Conservation (phyloP, 2,797 vertebrate genomes). For the Menidia menidia region DNA sequence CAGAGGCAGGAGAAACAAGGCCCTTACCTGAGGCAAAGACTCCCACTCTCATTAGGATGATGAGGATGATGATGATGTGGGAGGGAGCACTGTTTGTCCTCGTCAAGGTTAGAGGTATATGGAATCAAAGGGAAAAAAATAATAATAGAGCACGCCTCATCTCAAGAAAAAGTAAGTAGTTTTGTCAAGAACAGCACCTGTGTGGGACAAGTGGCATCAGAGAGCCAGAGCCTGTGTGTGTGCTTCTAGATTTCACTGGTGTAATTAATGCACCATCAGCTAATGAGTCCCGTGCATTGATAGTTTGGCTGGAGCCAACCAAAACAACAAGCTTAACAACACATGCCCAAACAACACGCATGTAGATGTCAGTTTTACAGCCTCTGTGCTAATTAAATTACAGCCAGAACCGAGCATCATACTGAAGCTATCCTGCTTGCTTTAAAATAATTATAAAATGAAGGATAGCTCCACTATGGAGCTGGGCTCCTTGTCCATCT, state of each 20-base stretch:
- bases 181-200: slow-evolving; percentile 13
- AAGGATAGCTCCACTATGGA: slow-evolving; percentile 21
- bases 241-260: slow-evolving; percentile 68
- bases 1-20: slow-evolving; percentile 66
- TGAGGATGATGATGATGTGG: slow-evolving; percentile 68
- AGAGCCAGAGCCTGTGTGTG: slow-evolving; percentile 6
- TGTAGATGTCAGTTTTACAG: slow-evolving; percentile 28
- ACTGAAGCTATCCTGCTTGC: slow-evolving; percentile 26
- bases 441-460: slow-evolving; percentile 27
- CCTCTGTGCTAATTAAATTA: slow-evolving; percentile 33
- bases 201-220: neutral
- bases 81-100: slow-evolving; percentile 76
- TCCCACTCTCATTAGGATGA: slow-evolving; percentile 82
- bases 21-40: slow-evolving; percentile 81
- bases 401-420: slow-evolving; percentile 10
- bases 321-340: slow-evolving; percentile 64
- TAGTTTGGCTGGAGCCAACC: slow-evolving; percentile 66
- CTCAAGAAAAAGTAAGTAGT: slow-evolving; percentile 25
- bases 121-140: slow-evolving; percentile 13
- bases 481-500: slow-evolving; percentile 11
- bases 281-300: slow-evolving; percentile 80
- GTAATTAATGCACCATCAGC: slow-evolving; percentile 77
- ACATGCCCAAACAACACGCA: slow-evolving; percentile 44
- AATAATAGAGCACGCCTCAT: slow-evolving; percentile 53
- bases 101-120: slow-evolving; percentile 79